Evolutionary conservation across 2,113 vertebrate species (phyloP).

Genomic region (Phoenicopterus ruber): DNA sequence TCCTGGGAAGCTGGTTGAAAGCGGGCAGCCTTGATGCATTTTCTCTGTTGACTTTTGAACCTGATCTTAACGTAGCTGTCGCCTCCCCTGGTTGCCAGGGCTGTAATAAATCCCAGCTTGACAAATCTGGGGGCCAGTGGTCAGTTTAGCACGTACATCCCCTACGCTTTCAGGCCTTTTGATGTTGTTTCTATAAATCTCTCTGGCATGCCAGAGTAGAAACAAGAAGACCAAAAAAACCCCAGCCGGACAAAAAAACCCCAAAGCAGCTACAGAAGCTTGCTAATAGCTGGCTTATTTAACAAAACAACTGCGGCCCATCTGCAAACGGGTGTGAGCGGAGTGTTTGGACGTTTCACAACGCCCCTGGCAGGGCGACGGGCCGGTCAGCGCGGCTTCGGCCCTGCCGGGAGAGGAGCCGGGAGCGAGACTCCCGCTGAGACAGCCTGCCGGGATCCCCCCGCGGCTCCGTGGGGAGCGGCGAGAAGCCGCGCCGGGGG

Average conservation of each 20-base stretch:
- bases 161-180: not conserved
- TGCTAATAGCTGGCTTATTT: not conserved
- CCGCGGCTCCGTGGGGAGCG: not conserved
- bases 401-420: not conserved
- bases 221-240: not conserved
- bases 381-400: fast-evolving
- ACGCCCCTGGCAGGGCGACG: fast-evolving
- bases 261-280: not conserved
- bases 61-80: not conserved
- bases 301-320: not conserved
- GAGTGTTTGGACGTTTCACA: not conserved
- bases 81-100: not conserved
- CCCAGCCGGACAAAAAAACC: not conserved
- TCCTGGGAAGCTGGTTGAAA: not conserved
- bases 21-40: not conserved
- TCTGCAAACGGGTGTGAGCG: not conserved
- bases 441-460: not conserved
- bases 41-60: not conserved
- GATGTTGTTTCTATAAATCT: constrained; percentile 27
- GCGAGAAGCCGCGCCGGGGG: fast-evolving
- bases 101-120: not conserved
- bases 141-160: not conserved
- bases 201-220: not conserved
- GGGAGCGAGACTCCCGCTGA: not conserved
- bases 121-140: not conserved